These are phyloP conservation scores for Andricus curvator DNA, from an alignment of 2,888 invertebrate species.

Conservation along the genomic window DNA sequence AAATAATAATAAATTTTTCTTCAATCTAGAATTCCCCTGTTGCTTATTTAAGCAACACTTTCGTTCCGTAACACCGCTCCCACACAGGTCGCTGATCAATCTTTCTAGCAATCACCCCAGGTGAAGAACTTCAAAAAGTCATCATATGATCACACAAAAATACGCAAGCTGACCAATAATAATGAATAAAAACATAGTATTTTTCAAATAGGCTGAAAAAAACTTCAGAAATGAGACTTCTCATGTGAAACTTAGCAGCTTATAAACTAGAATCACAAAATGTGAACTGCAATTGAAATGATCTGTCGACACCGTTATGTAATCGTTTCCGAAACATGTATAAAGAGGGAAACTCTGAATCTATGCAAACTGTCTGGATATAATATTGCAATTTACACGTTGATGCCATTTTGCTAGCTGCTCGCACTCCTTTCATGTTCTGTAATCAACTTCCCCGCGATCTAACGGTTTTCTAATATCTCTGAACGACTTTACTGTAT, in stretches of 20 bases:
- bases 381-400: slow-evolving; percentile 28
- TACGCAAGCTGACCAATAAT: too few relatives aligned
- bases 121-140: too few relatives aligned
- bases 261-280: background rate
- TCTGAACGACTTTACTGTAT: slow-evolving; percentile 11
- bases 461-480: slow-evolving; percentile 40
- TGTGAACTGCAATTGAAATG: slow-evolving; percentile 13
- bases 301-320: slow-evolving; percentile 39
- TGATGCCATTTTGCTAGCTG: slow-evolving; percentile 12
- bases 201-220: too few relatives aligned
- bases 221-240: too few relatives aligned
- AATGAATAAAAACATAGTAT: too few relatives aligned
- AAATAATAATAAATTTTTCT: too few relatives aligned
- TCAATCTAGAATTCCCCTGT: too few relatives aligned
- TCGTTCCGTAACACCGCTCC: too few relatives aligned
- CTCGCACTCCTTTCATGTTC: slow-evolving; percentile 12
- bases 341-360: background rate
- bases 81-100: too few relatives aligned
- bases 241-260: background rate
- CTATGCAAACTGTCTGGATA: slow-evolving; percentile 5
- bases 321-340: background rate
- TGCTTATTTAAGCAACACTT: too few relatives aligned
- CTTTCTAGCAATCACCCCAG: too few relatives aligned
- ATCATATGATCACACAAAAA: too few relatives aligned
- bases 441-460: slow-evolving; percentile 12